Conservation (phyloP, 1,140 invertebrate genomes). For the Ctenoplectra terminalis region DNA sequence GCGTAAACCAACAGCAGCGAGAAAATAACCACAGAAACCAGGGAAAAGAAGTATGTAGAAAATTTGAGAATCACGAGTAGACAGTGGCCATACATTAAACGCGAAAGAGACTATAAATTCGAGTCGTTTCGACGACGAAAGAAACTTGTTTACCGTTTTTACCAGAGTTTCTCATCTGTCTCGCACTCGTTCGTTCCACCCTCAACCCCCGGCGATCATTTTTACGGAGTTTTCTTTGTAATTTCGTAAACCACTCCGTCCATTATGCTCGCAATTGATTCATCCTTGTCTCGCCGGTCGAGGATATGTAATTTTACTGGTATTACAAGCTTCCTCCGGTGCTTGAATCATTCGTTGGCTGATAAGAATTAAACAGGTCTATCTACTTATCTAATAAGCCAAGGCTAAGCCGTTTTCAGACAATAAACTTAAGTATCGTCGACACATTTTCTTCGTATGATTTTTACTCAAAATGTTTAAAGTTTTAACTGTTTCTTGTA, state of each 20-base stretch:
- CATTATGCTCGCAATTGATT: constrained; percentile 45
- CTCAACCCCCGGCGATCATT: constrained; percentile 5
- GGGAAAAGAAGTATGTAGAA: background rate
- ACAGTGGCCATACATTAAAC: constrained; percentile 6
- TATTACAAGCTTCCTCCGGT: background rate
- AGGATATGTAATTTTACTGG: constrained; percentile 8
- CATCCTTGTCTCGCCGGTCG: background rate
- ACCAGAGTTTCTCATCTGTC: constrained; percentile 13
- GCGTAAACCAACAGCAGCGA: background rate
- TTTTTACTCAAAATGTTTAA: background rate
- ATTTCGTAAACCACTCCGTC: constrained; percentile 38
- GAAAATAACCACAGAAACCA: background rate
- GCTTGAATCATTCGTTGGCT: background rate
- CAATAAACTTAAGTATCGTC: background rate
- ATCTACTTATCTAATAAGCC: background rate
- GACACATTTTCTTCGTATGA: background rate
- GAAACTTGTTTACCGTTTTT: constrained; percentile 65
- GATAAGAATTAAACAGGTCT: background rate
- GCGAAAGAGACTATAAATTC: constrained; percentile 51
- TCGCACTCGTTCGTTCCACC: background rate
- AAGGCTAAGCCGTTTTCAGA: background rate
- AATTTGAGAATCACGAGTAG: background rate
- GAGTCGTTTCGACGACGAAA: constrained; percentile 42
- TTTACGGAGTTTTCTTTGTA: constrained; percentile 5
- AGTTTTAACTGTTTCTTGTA: background rate